These are phyloP conservation scores for Ooceraea biroi DNA, from an alignment of 1,140 invertebrate genomes.

Conservation along the genomic window DNA sequence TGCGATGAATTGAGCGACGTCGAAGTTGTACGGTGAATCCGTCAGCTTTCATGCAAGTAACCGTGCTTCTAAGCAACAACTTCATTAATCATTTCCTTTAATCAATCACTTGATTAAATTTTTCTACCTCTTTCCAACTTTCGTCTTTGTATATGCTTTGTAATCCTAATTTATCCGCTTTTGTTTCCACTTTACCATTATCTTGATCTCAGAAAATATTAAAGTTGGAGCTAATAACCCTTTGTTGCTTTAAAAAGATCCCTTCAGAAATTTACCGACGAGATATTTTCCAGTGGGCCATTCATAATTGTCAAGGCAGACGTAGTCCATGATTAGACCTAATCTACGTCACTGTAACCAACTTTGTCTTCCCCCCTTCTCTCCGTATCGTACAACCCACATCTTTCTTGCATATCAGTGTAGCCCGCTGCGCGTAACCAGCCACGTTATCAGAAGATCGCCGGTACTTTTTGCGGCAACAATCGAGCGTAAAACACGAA, in stretches of 20 bases:
- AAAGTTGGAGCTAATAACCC: background rate
- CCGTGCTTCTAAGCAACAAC: background rate
- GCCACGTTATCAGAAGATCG: constrained; percentile 43
- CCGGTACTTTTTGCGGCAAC: constrained; percentile 28
- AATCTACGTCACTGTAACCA: background rate
- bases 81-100: too few species aligned
- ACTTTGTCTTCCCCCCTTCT: background rate
- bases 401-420: constrained; percentile 18
- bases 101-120: background rate
- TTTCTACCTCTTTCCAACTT: background rate
- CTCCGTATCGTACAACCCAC: background rate
- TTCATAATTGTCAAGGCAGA: constrained; percentile 19
- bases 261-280: background rate
- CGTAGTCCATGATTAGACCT: background rate
- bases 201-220: background rate
- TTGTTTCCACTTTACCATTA: background rate
- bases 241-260: background rate
- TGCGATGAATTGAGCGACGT: constrained; percentile 1
- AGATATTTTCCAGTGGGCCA: background rate
- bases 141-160: background rate
- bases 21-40: background rate
- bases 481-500: constrained; percentile 56
- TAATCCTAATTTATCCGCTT: background rate
- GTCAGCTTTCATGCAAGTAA: background rate
- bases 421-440: background rate